phyloP scores from a whole-genome alignment of 1,140 invertebrate species.

The Achroia grisella region DNA sequence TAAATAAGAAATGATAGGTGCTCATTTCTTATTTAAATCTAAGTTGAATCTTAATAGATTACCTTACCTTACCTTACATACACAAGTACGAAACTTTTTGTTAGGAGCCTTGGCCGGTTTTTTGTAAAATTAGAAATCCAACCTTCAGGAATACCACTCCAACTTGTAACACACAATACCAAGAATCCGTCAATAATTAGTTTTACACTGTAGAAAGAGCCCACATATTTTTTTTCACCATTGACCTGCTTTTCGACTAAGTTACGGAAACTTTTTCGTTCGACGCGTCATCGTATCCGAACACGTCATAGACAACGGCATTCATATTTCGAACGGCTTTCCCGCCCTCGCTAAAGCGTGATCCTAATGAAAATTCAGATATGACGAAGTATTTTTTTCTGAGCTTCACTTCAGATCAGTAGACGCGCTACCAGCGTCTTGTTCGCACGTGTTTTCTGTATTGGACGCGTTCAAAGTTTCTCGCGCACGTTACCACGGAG shows the following conservation, averaged over 20 bases:
- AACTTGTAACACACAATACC: too few relatives aligned
- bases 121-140: too few relatives aligned
- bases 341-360: slow-evolving; percentile 26
- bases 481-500: slow-evolving; percentile 40
- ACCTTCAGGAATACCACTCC: too few relatives aligned
- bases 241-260: slow-evolving; percentile 1
- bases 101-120: too few relatives aligned
- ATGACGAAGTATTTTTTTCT: slow-evolving; percentile 26
- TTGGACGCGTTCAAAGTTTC: slow-evolving; percentile 25
- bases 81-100: too few relatives aligned
- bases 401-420: slow-evolving; percentile 26
- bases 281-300: neutral
- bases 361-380: slow-evolving; percentile 42
- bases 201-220: neutral
- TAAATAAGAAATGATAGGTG: too few relatives aligned
- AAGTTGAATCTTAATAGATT: too few relatives aligned
- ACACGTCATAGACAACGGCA: slow-evolving; percentile 19
- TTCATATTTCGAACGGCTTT: slow-evolving; percentile 33
- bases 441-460: slow-evolving; percentile 18
- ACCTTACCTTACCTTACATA: too few relatives aligned
- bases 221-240: neutral
- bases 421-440: slow-evolving; percentile 35
- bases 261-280: neutral
- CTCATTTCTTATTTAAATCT: too few relatives aligned
- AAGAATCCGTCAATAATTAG: too few relatives aligned